Percentiles rank a stretch among this genome's conserved stretches.
Evolutionary conservation across 1,140 invertebrate species (phyloP).

Genomic region (Calephelis nemesis): DNA sequence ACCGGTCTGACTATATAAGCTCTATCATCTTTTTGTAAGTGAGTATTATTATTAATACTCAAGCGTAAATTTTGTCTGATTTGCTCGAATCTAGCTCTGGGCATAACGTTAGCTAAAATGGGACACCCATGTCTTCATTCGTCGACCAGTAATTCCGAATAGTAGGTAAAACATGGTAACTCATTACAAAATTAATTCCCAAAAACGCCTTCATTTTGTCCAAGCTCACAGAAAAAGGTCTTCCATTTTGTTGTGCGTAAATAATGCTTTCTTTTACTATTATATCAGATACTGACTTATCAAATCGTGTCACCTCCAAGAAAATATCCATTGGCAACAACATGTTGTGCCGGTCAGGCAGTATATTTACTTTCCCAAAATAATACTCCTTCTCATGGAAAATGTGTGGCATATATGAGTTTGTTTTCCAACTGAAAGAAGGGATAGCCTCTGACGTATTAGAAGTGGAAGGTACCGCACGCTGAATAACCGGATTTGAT

Average conservation of each 20-base stretch:
- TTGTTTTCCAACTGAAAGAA: conserved; percentile 23
- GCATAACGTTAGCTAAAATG: conserved; percentile 34
- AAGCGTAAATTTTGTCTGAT: conserved; percentile 32
- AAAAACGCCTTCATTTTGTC: conserved; percentile 38
- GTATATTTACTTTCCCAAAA: background rate
- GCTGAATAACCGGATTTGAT: too few species aligned
- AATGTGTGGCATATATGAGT: conserved; percentile 18
- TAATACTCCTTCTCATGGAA: conserved; percentile 24
- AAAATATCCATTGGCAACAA: conserved; percentile 24
- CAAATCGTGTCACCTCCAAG: conserved; percentile 15
- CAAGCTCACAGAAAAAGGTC: conserved; percentile 5
- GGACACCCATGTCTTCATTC: conserved; percentile 30
- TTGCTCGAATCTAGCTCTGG: conserved; percentile 35
- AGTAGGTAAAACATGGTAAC: conserved; percentile 26
- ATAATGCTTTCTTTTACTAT: conserved; percentile 25
- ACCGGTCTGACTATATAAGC: conserved; percentile 42
- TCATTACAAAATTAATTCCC: conserved; percentile 34
- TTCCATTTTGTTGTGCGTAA: conserved; percentile 22
- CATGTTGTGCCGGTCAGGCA: background rate
- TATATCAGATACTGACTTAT: conserved; percentile 20
- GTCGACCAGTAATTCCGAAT: conserved; percentile 36
- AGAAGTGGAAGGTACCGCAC: too few species aligned
- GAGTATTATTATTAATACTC: conserved; percentile 25
- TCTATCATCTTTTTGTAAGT: conserved; percentile 27
- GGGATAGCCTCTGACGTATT: too few species aligned